Evolutionary conservation across 2,888 invertebrate genomes (phyloP), one percentile per base, ranked within the genome.

Genomic region (Leptinotarsa tumamoca): DNA sequence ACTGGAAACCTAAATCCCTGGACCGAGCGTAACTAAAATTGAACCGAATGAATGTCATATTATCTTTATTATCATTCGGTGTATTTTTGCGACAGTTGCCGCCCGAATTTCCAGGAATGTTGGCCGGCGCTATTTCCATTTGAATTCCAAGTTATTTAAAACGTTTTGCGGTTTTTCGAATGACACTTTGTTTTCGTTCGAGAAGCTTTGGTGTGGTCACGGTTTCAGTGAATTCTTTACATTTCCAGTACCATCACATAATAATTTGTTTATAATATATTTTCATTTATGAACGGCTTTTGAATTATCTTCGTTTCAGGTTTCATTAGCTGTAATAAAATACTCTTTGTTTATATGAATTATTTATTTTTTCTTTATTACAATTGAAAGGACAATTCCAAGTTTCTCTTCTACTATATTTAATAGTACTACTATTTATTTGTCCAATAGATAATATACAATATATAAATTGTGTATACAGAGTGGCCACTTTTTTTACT

Each of bases 21-120:
- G 18, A 17, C 2, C 0, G 14, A 63, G 15, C 63, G 7, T 10
- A 63, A 43, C 56, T 43, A 63, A 71, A 68, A 68, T 68, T 68
- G 61, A 17, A 61, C 50, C 51, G 61, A 68, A 73, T 58, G 27
- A 68, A 61, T 68, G 67, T 68, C 73, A 68, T 58, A 73, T 73
- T 56, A 23, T 27, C 58, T 58, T 58, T 58, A 18, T 63, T 61
- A 68, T 73, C 33, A 68, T 56, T 56, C 68, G 17, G 58, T 71
- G 54, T 70, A 76, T 76, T 73, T 76, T 73, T 18, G 71, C 71
- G 63, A 63, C 73, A 27, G 71, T 73, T 73, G 71, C 71, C 67
- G 66, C 67, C 52, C 69, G 54, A 68, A 56, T 73, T 72, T 67
- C 63, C 71, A 54, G 51, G 61, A 73, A 68, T 71, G 50, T 76